Evolutionary conservation across 2,797 vertebrate species (phyloP).

Genomic region (Zenarchopterus dispar): DNA sequence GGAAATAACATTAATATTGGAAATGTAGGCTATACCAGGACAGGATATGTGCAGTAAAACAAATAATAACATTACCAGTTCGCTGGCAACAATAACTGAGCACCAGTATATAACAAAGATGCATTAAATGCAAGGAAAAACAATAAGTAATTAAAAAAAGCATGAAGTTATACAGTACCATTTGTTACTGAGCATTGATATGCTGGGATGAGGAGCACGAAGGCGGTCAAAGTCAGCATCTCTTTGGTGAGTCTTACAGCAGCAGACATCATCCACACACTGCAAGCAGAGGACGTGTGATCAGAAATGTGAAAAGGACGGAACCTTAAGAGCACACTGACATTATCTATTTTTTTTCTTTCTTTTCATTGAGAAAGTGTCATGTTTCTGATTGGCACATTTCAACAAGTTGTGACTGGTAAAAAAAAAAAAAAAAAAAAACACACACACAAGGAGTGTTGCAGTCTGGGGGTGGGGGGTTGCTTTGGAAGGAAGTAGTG

Average conservation of each 20-base stretch:
- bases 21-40: too few relatives aligned
- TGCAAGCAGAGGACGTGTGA: constrained; percentile 66
- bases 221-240: constrained; percentile 54
- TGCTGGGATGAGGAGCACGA: constrained; percentile 60
- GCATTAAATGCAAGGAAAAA: not conserved
- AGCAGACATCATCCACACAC: constrained; percentile 52
- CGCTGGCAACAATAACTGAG: not conserved
- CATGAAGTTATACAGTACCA: constrained; percentile 59
- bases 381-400: constrained; percentile 65
- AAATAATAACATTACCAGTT: not conserved
- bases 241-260: constrained; percentile 53
- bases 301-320: constrained; percentile 49
- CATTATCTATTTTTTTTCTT: constrained; percentile 29
- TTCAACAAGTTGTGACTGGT: constrained; percentile 56
- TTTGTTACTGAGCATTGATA: constrained; percentile 37
- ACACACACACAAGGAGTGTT: not conserved
- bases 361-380: constrained; percentile 68
- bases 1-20: too few relatives aligned
- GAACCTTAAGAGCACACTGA: constrained; percentile 63
- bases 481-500: constrained; percentile 51
- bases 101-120: not conserved
- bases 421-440: constrained; percentile 7
- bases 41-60: not conserved
- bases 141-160: constrained; percentile 15
- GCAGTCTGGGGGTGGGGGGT: constrained; percentile 4